These are phyloP conservation scores for Ceratotherium simum DNA, from an alignment of 2,113 vertebrate genomes.

Conservation along the genomic window DNA sequence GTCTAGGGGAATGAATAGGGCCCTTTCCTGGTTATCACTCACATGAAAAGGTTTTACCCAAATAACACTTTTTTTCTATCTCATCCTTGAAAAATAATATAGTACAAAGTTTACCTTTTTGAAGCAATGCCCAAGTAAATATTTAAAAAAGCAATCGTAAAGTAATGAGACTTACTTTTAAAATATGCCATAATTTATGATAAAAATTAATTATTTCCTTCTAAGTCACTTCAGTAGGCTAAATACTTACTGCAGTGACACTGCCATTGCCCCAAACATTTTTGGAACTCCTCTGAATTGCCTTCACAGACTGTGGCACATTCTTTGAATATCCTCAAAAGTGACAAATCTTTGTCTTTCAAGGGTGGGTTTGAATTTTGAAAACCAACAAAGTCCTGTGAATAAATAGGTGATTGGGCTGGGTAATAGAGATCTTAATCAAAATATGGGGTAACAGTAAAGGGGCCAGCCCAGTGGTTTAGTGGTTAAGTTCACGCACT, in stretches of 20 bases:
- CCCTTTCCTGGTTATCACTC: background rate
- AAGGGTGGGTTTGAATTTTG: slow-evolving; percentile 48
- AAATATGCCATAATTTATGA: background rate
- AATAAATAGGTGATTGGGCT: background rate
- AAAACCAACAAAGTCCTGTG: background rate
- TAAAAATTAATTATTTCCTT: slow-evolving; percentile 5
- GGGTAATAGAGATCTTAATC: background rate
- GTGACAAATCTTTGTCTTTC: slow-evolving; percentile 22
- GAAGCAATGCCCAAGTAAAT: background rate
- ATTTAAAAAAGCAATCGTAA: background rate
- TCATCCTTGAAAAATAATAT: background rate
- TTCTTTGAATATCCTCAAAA: slow-evolving; percentile 28
- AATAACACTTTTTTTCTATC: background rate
- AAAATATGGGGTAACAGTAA: background rate
- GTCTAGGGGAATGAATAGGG: background rate
- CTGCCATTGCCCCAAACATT: background rate
- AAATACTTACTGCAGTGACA: background rate
- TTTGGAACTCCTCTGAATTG: slow-evolving; percentile 1
- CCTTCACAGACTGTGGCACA: background rate
- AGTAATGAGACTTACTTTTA: background rate
- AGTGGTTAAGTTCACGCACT: no score
- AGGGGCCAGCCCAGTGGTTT: background rate
- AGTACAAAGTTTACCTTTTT: background rate
- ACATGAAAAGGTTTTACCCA: background rate
- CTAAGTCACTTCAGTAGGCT: background rate